These are phyloP conservation scores for Diabrotica balteata DNA, from an alignment of 2,888 invertebrate species.

Conservation along the genomic window DNA sequence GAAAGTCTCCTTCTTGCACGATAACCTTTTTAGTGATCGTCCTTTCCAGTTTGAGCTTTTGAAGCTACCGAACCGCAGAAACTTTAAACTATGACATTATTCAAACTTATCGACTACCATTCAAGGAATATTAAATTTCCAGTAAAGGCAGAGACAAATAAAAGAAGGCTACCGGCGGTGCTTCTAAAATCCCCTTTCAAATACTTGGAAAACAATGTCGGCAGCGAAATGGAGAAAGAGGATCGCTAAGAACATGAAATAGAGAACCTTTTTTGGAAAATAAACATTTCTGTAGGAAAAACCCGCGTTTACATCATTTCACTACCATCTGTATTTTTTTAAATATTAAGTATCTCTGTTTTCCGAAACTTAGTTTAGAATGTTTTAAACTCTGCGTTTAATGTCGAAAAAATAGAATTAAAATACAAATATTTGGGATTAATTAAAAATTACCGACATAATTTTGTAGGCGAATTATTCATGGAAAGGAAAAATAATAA, in stretches of 20 bases:
- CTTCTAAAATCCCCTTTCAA: neutral
- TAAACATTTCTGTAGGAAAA: no score
- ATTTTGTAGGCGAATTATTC: no score
- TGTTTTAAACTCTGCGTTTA: no score
- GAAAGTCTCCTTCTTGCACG: neutral
- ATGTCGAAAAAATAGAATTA: no score
- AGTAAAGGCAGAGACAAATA: conserved; percentile 9
- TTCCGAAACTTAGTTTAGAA: no score
- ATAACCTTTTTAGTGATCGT: conserved; percentile 3
- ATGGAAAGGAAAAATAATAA: no score
- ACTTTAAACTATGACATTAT: conserved; percentile 16
- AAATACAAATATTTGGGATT: no score
- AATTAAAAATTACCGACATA: no score
- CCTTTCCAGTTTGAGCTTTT: conserved; percentile 8
- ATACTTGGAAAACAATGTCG: conserved; percentile 2
- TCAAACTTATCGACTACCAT: conserved; percentile 17
- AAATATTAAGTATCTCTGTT: no score
- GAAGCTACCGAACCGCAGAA: conserved; percentile 11
- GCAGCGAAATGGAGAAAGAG: neutral
- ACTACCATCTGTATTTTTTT: no score
- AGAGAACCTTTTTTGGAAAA: no score
- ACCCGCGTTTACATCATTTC: no score
- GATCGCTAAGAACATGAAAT: neutral
- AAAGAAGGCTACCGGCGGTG: neutral
- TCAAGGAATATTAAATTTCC: conserved; percentile 14